Percentiles rank a stretch among this genome's conserved stretches.
phyloP scores from a whole-genome alignment of 2,888 invertebrate genomes.

The Acrobasis consociella region DNA sequence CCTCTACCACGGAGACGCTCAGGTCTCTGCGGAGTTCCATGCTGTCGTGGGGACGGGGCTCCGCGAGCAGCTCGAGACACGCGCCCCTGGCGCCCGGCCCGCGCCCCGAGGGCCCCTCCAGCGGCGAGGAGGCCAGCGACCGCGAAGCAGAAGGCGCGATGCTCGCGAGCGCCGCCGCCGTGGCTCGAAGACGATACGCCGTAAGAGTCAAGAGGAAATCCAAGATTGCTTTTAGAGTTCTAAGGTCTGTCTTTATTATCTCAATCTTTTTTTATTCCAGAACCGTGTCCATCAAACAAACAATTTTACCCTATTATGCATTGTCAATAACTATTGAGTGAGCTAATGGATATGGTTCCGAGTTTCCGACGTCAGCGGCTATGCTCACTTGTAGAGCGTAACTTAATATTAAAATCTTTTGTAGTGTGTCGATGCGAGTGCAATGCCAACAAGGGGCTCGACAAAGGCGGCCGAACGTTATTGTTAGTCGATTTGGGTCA shows the following conservation, averaged over 20 bases:
- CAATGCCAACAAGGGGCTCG: constrained; percentile 33
- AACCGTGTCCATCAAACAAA: background rate
- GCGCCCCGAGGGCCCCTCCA: constrained; percentile 37
- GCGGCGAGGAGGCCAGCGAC: constrained; percentile 56
- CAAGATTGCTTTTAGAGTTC: constrained; percentile 69
- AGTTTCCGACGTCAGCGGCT: constrained; percentile 18
- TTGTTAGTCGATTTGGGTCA: constrained; percentile 73
- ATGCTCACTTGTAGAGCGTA: constrained; percentile 4
- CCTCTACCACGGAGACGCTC: constrained; percentile 80
- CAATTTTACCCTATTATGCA: background rate
- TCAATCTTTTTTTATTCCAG: constrained; percentile 2
- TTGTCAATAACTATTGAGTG: background rate
- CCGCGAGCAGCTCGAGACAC: constrained; percentile 55
- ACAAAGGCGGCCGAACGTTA: constrained; percentile 47
- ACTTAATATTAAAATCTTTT: constrained; percentile 12
- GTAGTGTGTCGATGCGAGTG: constrained; percentile 24
- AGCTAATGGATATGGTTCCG: constrained; percentile 19
- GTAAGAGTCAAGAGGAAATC: constrained; percentile 73
- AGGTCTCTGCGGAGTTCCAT: constrained; percentile 77
- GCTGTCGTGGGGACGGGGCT: constrained; percentile 70
- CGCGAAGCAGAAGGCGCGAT: constrained; percentile 59
- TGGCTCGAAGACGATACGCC: constrained; percentile 75
- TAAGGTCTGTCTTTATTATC: constrained; percentile 55
- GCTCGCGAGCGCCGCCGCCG: constrained; percentile 70
- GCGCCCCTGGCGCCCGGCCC: constrained; percentile 44